Evolutionary conservation across 2,888 invertebrate genomes (phyloP), one percentile per base, ranked within the genome.

Genomic region (Bellardia pandia): DNA sequence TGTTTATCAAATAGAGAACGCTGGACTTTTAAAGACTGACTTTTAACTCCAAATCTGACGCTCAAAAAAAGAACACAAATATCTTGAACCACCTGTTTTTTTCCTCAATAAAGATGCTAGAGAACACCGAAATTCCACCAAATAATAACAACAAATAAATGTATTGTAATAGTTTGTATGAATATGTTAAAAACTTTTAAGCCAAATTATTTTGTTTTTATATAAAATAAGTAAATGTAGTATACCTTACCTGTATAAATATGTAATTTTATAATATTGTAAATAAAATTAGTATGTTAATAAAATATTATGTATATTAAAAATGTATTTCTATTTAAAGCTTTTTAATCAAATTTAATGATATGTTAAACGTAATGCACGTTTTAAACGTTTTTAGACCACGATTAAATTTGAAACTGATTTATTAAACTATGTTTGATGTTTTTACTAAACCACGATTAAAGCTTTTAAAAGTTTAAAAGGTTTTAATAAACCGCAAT

Each of bases 1-100:
- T 90, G 96, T 97, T 93, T 96, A 97, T 91, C 96, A 97, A 92
- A 96, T 97, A 89, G 97, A 98, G 94, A 96, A 96, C 93, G 96
- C 97, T 64, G 97, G 97, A 93, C 95, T 97, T 69, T 94, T 97
- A 85, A 97, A 97, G 89, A 97, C 97, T 89, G 96, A 97, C 93
- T 95, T 97, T 90, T 94, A 92, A 90, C 83, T 69, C 53, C 62
- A 75, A 68, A 40, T 14, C 40, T 13, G 62, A 76, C 64, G 53
- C 23, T 0, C 37, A 72, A 66, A 23, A 45, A 37, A 23, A 71
- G n/a, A 53, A 51, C 75, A 80, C 62, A 78, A 58, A 42, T 82
- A 77, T 88, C 16, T 5, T 74, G 23, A 58, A 42, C 37, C 23
- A 40, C 14, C 1, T n/a, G 37, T 6, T 5, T 14, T 42, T 48